A percentile compares a stretch with the other conserved stretches of the same genome.
Conservation (phyloP, 2,797 vertebrate species). For the Pseudochirops corinnae region DNA sequence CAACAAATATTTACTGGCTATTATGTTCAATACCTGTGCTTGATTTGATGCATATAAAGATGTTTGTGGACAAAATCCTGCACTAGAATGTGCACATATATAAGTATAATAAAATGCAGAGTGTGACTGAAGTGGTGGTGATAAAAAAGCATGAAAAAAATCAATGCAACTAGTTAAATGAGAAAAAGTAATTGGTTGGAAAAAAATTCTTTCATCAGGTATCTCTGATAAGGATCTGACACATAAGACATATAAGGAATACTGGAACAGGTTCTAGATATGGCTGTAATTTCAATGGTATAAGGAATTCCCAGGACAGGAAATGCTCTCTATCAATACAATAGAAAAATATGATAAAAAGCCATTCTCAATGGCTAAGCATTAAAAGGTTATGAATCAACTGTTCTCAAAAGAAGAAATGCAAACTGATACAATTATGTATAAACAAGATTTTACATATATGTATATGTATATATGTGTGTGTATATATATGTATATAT, state of each 20-base stretch:
- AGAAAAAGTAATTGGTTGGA: not conserved
- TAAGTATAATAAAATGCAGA: not conserved
- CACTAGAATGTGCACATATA: not conserved
- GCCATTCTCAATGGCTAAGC: not conserved
- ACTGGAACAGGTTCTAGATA: not conserved
- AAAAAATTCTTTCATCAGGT: not conserved
- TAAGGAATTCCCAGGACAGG: not conserved
- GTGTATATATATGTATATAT: no score
- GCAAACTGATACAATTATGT: not conserved
- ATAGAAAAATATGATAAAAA: not conserved
- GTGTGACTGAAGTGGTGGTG: not conserved
- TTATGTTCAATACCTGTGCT: not conserved
- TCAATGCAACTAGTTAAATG: not conserved
- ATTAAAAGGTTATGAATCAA: not conserved
- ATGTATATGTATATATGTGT: not conserved
- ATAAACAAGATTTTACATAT: not conserved
- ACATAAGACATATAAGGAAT: not conserved
- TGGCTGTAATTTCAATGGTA: not conserved
- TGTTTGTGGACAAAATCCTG: not conserved
- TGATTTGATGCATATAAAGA: not conserved
- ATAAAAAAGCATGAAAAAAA: not conserved
- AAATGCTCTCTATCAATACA: not conserved
- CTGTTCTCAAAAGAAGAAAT: not conserved
- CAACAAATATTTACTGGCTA: not conserved
- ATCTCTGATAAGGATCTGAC: not conserved